A percentile compares a stretch with the other conserved stretches of the same genome.
phyloP scores from a whole-genome alignment of 2,113 vertebrate species.

The Prinia subflava region DNA sequence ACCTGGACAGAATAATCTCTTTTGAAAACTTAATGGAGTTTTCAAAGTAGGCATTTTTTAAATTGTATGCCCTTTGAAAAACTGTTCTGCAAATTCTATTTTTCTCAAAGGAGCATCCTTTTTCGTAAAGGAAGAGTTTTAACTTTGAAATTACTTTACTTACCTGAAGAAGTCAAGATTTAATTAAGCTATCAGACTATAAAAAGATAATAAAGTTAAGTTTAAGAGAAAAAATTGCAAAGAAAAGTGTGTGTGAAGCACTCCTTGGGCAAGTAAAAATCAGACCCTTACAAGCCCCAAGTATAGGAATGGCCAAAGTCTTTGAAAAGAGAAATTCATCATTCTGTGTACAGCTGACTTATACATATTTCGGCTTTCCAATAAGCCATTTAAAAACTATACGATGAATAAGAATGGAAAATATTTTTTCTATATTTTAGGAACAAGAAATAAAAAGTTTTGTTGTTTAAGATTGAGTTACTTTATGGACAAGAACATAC shows the following conservation, averaged over 20 bases:
- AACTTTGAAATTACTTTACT: slow-evolving; percentile 28
- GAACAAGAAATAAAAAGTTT: background rate
- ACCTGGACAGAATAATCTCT: background rate
- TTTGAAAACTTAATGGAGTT: slow-evolving; percentile 5
- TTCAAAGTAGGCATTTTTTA: slow-evolving; percentile 12
- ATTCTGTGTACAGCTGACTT: background rate
- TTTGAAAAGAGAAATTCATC: background rate
- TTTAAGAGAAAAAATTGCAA: background rate
- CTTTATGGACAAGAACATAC: background rate
- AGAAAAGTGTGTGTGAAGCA: background rate
- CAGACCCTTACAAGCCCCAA: background rate
- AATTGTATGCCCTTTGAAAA: slow-evolving; percentile 19
- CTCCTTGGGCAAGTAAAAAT: background rate
- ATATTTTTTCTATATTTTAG: background rate
- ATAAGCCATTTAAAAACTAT: background rate
- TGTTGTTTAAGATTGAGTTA: background rate
- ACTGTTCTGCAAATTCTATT: slow-evolving; percentile 35
- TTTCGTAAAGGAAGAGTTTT: background rate
- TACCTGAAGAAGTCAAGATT: background rate
- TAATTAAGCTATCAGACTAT: background rate
- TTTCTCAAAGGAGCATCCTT: slow-evolving; percentile 39
- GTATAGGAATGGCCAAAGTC: background rate
- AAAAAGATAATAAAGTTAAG: background rate
- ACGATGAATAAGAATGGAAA: background rate
- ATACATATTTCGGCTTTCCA: background rate